phyloP scores from a whole-genome alignment of 2,888 invertebrate genomes.

The Nudaria mundana region DNA sequence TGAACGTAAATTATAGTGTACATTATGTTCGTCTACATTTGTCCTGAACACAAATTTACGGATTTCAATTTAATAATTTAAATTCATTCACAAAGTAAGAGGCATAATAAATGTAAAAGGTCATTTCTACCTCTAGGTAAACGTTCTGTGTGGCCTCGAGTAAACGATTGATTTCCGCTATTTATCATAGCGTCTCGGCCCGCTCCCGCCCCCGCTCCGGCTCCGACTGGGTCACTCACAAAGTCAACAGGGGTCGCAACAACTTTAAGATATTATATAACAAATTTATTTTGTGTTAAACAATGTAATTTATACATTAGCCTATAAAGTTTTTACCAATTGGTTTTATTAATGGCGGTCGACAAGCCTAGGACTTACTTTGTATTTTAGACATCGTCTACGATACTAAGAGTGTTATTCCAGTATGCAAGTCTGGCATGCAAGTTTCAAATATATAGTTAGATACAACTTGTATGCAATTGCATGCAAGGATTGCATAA shows the following conservation, averaged over 20 bases:
- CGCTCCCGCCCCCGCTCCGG: slow-evolving; percentile 3
- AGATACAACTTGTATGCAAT: too few species aligned
- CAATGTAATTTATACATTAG: background rate
- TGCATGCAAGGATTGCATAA: too few species aligned
- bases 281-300: slow-evolving; percentile 2
- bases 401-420: too few species aligned
- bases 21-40: background rate
- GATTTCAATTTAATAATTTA: background rate
- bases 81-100: background rate
- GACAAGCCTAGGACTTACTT: background rate
- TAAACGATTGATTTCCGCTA: slow-evolving; percentile 25
- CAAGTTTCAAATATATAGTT: too few species aligned
- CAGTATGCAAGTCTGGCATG: too few species aligned
- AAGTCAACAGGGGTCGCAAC: slow-evolving; percentile 13
- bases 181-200: slow-evolving; percentile 20
- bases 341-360: background rate
- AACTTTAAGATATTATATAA: slow-evolving; percentile 2
- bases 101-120: slow-evolving; percentile 1
- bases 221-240: slow-evolving; percentile 10
- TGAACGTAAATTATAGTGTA: background rate
- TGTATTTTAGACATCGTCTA: too few species aligned
- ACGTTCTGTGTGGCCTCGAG: slow-evolving; percentile 14
- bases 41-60: background rate
- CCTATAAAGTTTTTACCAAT: background rate
- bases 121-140: slow-evolving; percentile 10